A percentile compares a stretch with the other conserved stretches of the same genome.
phyloP scores from a whole-genome alignment of 2,888 invertebrate species.

The Apodemia duryi region DNA sequence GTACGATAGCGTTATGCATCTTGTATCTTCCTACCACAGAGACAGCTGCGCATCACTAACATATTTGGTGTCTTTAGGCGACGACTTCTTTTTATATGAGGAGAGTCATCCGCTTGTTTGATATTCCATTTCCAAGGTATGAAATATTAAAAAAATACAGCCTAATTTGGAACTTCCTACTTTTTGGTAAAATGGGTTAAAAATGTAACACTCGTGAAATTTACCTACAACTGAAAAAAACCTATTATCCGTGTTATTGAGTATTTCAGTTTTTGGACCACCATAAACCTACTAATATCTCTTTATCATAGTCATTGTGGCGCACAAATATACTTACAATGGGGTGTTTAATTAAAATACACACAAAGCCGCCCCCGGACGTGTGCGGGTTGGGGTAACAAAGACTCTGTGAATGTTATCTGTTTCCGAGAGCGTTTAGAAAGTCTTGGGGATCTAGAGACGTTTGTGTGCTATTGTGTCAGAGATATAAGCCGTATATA shows the following conservation, averaged over 20 bases:
- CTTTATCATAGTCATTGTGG: not conserved
- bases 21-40: no score
- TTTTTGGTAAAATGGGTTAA: no score
- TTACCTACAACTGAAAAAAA: no score
- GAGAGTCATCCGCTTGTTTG: no score
- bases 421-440: not conserved
- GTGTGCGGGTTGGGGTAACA: not conserved
- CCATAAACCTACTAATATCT: not conserved
- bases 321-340: not conserved
- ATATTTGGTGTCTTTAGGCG: no score
- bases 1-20: no score
- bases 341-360: slow-evolving; percentile 13
- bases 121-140: no score
- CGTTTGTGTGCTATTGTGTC: not conserved
- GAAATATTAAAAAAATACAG: no score
- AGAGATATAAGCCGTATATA: not conserved
- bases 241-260: not conserved
- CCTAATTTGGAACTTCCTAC: no score
- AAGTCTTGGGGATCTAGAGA: slow-evolving; percentile 1
- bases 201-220: no score
- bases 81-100: no score
- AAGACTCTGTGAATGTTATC: not conserved
- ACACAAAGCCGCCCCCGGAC: not conserved
- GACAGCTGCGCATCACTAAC: no score
- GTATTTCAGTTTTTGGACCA: not conserved